A percentile compares a stretch with the other conserved stretches of the same genome.
phyloP scores from a whole-genome alignment of 2,797 vertebrate genomes.

The Labeo calbasu region DNA sequence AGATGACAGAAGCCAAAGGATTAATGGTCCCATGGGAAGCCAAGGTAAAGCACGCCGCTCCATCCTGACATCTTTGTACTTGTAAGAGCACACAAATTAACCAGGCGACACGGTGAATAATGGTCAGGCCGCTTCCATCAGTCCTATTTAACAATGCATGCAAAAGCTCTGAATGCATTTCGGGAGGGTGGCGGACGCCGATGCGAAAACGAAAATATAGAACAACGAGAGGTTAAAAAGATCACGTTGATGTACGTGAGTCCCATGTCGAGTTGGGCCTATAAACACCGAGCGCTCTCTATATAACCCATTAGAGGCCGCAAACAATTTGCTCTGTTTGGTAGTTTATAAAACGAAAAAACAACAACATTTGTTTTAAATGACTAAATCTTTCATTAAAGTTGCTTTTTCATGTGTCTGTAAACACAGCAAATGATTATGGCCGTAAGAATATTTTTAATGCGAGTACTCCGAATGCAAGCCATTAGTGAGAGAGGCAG shows the following conservation, averaged over 20 bases:
- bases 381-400: constrained; percentile 41
- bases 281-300: constrained; percentile 19
- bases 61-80: constrained; percentile 84
- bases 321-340: constrained; percentile 21
- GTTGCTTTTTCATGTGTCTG: constrained; percentile 31
- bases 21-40: constrained; percentile 80
- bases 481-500: constrained; percentile 55
- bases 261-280: constrained; percentile 19
- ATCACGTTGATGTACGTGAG: constrained; percentile 24
- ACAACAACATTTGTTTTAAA: constrained; percentile 24
- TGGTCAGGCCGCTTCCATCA: constrained; percentile 76
- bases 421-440: constrained; percentile 32
- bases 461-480: constrained; percentile 43
- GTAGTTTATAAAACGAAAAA: background rate
- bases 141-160: constrained; percentile 83
- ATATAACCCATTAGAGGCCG: constrained; percentile 28
- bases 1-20: constrained; percentile 79
- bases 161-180: constrained; percentile 66
- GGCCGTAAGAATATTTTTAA: constrained; percentile 31
- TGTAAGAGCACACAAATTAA: constrained; percentile 86
- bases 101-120: constrained; percentile 79
- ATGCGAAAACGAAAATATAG: constrained; percentile 37
- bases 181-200: background rate
- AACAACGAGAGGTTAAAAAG: constrained; percentile 53
- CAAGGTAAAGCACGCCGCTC: constrained; percentile 80